Evolutionary conservation across 2,113 vertebrate genomes (phyloP).

Genomic region (Bubo scandiacus): DNA sequence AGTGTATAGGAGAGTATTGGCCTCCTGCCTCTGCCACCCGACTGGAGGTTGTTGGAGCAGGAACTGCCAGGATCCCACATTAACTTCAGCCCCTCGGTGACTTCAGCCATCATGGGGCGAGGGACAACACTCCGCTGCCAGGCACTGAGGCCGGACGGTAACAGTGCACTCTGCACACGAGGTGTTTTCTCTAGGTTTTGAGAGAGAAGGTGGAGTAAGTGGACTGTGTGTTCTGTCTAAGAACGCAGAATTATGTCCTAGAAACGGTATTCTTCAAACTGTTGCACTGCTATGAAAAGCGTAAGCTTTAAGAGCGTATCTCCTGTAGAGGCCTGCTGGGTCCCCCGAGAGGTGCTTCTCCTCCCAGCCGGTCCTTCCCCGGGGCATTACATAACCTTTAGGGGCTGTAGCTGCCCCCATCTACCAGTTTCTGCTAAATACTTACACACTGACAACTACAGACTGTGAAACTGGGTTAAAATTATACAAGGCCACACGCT

Average conservation of each 20-base stretch:
- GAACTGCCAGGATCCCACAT: background rate
- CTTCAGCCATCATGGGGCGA: fast-evolving
- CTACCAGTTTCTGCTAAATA: fast-evolving
- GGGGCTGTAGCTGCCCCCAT: background rate
- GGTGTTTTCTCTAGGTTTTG: background rate
- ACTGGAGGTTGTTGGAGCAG: fast-evolving
- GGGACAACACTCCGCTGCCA: background rate
- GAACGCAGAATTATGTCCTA: background rate
- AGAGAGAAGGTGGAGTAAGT: background rate
- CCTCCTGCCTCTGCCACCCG: background rate
- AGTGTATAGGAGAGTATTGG: fast-evolving
- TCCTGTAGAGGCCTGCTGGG: fast-evolving
- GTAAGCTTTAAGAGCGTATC: fast-evolving
- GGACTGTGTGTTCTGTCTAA: background rate
- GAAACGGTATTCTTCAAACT: too few relatives aligned
- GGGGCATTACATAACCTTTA: fast-evolving
- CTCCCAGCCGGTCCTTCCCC: background rate
- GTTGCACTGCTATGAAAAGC: background rate
- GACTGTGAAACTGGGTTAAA: fast-evolving
- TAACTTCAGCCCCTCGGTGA: background rate
- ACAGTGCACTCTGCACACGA: fast-evolving
- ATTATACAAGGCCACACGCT: background rate
- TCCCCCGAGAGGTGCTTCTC: background rate
- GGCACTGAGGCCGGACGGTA: fast-evolving
- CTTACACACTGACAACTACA: background rate